Base-by-base conservation (phyloP, 1,140 invertebrate species). In the Achatina immaculata region DNA sequence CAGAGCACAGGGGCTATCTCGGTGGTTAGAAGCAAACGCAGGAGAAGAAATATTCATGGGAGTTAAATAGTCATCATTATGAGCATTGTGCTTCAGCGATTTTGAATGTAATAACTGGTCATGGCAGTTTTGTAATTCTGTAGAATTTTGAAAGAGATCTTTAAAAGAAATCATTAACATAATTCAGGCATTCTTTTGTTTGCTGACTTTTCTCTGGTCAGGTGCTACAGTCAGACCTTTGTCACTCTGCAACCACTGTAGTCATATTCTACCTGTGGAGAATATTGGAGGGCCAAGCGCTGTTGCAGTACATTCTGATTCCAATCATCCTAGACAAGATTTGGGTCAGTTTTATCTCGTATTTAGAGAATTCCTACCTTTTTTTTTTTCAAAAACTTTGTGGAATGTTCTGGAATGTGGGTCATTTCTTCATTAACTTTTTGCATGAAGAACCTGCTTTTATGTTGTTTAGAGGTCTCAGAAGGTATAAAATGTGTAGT, bases 301-400 rank as follows among this genome's bases (percentile, higher is more conserved):
- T 95, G 78, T 90, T 95, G 28, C 95, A 96, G 89, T 93, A 94
- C 79, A 87, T 96, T 21, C 92, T 96, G 9, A 89, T 96, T 40
- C 93, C 95, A 38, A 94, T 96, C 81, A 96, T 96, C 89, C 94
- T 95, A 86, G 95, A 96, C 93, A 95, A 94, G 84, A 78, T 89
- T 28, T 90, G 89, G 89, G 89, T 90, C 84, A 81, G 87, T 84
- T 42, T 40, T 40, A 28, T 75, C 51, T 31, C 28, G 65, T 28
- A 66, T 66, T 66, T 14, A 11, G 11, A 66, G 31, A 19, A 34
- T 16, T 28, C 14, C 65, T 72, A 38, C 42, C 16, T 38, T 36
- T 72, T 72, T 11, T n/a, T n/a, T n/a, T n/a, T n/a, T n/a, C n/a
- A n/a, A 11, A 68, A 19, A 68, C 31, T 68, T 31, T 11, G 14